Evolutionary conservation across 53 echinoderm and acorn worm species (phyloP).

Genomic region (Paracentrotus lividus): DNA sequence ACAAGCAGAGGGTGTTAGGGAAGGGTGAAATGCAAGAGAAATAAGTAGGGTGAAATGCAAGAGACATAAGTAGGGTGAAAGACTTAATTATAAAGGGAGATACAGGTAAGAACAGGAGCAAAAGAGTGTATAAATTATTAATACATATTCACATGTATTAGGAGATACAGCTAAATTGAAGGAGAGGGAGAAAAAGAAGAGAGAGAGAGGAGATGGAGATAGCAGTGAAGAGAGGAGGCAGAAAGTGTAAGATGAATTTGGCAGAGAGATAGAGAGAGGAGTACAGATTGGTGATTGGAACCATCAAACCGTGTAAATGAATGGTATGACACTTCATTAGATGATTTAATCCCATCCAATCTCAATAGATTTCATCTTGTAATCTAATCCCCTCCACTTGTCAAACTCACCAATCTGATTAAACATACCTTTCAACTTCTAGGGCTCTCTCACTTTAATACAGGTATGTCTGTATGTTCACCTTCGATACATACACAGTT

Average conservation of each 20-base stretch:
- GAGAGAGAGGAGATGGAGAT: not conserved
- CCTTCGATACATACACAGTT: constrained; percentile 12
- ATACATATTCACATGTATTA: too few species aligned
- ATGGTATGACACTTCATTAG: constrained; percentile 34
- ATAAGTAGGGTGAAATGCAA: too few species aligned
- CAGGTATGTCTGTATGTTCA: constrained; percentile 19
- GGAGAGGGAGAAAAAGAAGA: not conserved
- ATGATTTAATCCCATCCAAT: constrained; percentile 16
- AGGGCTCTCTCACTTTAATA: constrained; percentile 1
- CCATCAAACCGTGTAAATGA: constrained; percentile 10
- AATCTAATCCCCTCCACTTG: constrained; percentile 21
- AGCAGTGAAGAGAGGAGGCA: not conserved
- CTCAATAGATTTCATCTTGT: constrained; percentile 18
- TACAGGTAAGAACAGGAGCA: too few species aligned
- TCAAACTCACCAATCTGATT: not conserved
- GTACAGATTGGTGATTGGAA: not conserved
- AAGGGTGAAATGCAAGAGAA: too few species aligned
- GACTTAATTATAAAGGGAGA: too few species aligned
- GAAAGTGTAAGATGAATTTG: too few species aligned
- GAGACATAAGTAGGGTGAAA: too few species aligned
- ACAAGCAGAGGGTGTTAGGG: not conserved
- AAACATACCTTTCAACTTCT: not conserved
- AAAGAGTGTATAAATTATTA: too few species aligned
- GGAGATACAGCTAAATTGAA: not conserved
- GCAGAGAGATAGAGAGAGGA: not conserved